phyloP scores from a whole-genome alignment of 2,797 vertebrate genomes.

The Melanotaenia nigrans region DNA sequence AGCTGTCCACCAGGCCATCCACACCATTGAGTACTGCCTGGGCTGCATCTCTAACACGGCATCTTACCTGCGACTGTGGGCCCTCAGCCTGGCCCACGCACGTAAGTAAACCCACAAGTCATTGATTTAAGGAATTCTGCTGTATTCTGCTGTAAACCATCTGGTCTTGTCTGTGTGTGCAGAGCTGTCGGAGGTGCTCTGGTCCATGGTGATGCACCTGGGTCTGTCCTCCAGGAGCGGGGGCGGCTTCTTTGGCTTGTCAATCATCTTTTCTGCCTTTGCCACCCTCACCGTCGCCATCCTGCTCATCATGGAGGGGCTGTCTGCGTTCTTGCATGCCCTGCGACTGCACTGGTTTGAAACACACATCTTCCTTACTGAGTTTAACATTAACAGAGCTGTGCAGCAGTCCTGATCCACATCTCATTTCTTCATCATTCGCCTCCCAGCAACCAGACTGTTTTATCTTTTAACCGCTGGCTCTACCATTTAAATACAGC shows the following conservation, averaged over 20 bases:
- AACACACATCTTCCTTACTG: constrained; percentile 3
- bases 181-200: constrained; percentile 81
- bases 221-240: constrained; percentile 88
- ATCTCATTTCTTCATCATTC: background rate
- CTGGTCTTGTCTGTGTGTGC: constrained; percentile 16
- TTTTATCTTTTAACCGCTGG: background rate
- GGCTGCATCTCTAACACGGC: constrained; percentile 89
- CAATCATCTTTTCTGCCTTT: constrained; percentile 91
- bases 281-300: constrained; percentile 92
- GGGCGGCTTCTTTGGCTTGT: constrained; percentile 87
- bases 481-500: no score
- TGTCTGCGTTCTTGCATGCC: constrained; percentile 96
- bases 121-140: background rate
- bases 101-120: constrained; percentile 57
- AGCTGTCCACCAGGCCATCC: constrained; percentile 95
- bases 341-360: constrained; percentile 95
- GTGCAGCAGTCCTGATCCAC: background rate
- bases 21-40: constrained; percentile 97
- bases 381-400: background rate
- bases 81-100: constrained; percentile 77
- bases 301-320: constrained; percentile 95
- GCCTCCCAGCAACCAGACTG: background rate
- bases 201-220: constrained; percentile 93
- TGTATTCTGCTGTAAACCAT: background rate
- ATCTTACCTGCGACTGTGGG: constrained; percentile 79